Base-by-base conservation (phyloP, 2,797 vertebrate genomes). In the Crocidura indochinensis region DNA sequence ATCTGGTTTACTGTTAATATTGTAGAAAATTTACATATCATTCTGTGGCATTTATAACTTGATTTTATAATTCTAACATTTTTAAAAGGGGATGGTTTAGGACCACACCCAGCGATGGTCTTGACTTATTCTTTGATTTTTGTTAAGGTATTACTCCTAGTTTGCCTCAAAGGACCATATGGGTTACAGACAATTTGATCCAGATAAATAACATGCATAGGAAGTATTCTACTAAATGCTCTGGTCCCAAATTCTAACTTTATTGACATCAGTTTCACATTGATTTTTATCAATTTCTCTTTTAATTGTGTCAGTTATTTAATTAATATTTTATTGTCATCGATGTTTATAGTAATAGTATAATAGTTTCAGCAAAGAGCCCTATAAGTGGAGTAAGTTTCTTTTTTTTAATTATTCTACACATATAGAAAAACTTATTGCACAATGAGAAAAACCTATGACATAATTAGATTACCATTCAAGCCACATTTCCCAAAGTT, bases 371-470 rank as follows among this genome's bases (percentile, higher is more conserved):
- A 62, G 10, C 22, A n/a, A 87, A 6, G 12, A 22, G 38, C 31
- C 38, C 14, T 65, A 88, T 17, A 53, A 87, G 46, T 85, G 44
- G 15, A 31, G 26, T 4, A 73, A 91, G 47, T 31, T 56, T 19
- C 19, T 31, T 77, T 53, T 90, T 86, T 51, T 84, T 49, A 86
- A 84, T 81, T 20, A 49, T 67, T 38, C 15, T 49, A 56, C 62
- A 67, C n/a, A 77, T 73, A 27, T 26, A 74, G 27, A 46, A 85
- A 87, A 87, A 51, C 4, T 6, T 65, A 9, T 29, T 12, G 2
- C 6, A 29, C 60, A 26, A 15, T 20, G 38, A 44, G 27, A 51
- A 85, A 87, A 87, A 51, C 4, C 8, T 65, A 9, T 29, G 12
- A 2, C 6, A 38, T 65, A 26, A 15, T 20, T 71, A 68, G 49